A percentile compares a stretch with the other conserved stretches of the same genome.
Evolutionary conservation across 2,113 vertebrate species (phyloP).

Genomic region (Calyptomena viridis): DNA sequence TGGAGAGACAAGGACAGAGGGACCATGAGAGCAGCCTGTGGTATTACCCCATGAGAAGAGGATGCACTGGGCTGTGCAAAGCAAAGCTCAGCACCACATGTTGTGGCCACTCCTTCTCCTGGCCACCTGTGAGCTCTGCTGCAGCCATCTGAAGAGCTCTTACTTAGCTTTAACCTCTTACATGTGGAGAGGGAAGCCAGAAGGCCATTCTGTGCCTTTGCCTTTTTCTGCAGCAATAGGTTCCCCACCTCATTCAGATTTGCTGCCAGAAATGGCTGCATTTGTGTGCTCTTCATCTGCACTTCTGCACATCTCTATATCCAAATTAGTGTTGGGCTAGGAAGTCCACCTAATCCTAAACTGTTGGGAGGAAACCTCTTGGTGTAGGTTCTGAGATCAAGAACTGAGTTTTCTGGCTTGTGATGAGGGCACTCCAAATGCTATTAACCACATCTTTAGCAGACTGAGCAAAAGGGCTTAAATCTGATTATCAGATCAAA

Average conservation of each 20-base stretch:
- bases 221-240: not conserved
- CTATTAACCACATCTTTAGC: not conserved
- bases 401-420: not conserved
- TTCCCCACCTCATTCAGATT: not conserved
- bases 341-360: not conserved
- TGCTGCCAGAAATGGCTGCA: not conserved
- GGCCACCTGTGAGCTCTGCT: not conserved
- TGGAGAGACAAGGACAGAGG: slow-evolving; percentile 52
- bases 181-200: too few species aligned
- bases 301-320: not conserved
- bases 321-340: not conserved
- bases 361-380: not conserved
- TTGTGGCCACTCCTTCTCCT: not conserved
- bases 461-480: not conserved
- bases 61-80: not conserved
- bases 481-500: not conserved
- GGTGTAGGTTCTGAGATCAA: not conserved
- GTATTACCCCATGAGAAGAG: not conserved
- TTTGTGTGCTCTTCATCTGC: not conserved
- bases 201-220: not conserved
- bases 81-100: not conserved
- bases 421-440: not conserved
- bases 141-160: not conserved
- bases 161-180: not conserved
- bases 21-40: not conserved